Evolutionary conservation across 2,888 invertebrate genomes (phyloP).

Genomic region (Campopleginae sp.): DNA sequence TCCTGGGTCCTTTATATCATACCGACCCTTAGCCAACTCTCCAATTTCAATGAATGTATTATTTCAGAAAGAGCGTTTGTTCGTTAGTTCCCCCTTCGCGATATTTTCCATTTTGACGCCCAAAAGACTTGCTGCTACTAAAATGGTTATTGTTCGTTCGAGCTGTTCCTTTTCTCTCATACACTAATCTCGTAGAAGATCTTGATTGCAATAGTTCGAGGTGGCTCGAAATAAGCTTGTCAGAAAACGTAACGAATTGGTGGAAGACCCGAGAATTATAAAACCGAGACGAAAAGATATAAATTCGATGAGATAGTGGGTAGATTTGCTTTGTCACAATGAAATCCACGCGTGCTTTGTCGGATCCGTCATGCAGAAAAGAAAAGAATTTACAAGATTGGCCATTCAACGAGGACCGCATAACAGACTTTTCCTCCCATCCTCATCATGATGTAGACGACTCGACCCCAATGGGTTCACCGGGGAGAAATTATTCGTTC

Average conservation of each 20-base stretch:
- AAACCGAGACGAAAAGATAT: neutral
- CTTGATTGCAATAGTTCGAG: neutral
- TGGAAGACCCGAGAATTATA: neutral
- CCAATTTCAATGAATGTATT: slow-evolving; percentile 1
- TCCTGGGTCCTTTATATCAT: slow-evolving; percentile 44
- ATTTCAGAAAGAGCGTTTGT: neutral
- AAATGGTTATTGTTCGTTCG: neutral
- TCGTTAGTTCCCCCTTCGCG: neutral
- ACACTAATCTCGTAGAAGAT: neutral
- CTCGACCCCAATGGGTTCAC: slow-evolving; percentile 57
- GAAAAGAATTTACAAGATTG: slow-evolving; percentile 11
- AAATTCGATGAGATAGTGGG: neutral
- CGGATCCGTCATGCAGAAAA: slow-evolving; percentile 21
- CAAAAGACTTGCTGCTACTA: neutral
- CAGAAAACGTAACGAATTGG: neutral
- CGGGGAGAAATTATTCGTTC: slow-evolving; percentile 62
- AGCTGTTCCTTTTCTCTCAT: neutral
- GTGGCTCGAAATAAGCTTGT: neutral
- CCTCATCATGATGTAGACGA: slow-evolving; percentile 59
- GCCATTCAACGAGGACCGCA: slow-evolving; percentile 25
- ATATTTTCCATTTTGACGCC: neutral
- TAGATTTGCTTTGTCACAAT: slow-evolving; percentile 1
- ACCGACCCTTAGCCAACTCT: slow-evolving; percentile 30
- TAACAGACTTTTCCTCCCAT: slow-evolving; percentile 52
- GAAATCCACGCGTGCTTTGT: slow-evolving; percentile 14